Conservation (phyloP, 2,888 invertebrate species). For the Celastrina argiolus region DNA sequence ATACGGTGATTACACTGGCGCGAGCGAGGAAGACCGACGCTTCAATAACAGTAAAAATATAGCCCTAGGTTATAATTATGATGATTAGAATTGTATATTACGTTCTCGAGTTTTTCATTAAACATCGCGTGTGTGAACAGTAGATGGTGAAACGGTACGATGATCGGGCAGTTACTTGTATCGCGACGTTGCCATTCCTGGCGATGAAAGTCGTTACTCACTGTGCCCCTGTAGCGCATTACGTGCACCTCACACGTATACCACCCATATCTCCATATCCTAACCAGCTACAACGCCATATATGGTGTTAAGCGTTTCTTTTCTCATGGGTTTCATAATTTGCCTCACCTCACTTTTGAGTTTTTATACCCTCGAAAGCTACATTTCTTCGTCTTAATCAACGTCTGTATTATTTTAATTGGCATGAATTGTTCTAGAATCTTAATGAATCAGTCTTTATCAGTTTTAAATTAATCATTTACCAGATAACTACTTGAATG, state of each 20-base stretch:
- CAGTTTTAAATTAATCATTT: background rate
- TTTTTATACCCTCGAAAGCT: background rate
- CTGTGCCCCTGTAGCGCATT: constrained; percentile 32
- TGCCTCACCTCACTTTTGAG: background rate
- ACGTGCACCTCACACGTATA: constrained; percentile 17
- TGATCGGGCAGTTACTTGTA: constrained; percentile 46
- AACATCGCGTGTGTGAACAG: constrained; percentile 39
- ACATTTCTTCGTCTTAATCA: background rate
- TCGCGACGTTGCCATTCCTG: constrained; percentile 65
- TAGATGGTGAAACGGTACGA: constrained; percentile 55
- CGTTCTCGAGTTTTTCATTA: constrained; percentile 36
- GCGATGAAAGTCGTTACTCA: constrained; percentile 69
- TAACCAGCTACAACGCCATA: constrained; percentile 7
- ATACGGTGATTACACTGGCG: background rate
- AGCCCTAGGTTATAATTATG: constrained; percentile 24
- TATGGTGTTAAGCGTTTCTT: constrained; percentile 6
- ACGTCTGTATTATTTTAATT: background rate
- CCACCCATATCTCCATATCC: constrained; percentile 21
- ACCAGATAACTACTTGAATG: background rate
- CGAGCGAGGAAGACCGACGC: background rate
- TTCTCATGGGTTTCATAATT: constrained; percentile 4
- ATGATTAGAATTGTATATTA: constrained; percentile 34
- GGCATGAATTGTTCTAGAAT: background rate
- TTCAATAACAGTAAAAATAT: constrained; percentile 14
- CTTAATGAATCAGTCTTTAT: background rate